phyloP scores from a whole-genome alignment of 2,113 vertebrate genomes.

The Gila orcuttii region DNA sequence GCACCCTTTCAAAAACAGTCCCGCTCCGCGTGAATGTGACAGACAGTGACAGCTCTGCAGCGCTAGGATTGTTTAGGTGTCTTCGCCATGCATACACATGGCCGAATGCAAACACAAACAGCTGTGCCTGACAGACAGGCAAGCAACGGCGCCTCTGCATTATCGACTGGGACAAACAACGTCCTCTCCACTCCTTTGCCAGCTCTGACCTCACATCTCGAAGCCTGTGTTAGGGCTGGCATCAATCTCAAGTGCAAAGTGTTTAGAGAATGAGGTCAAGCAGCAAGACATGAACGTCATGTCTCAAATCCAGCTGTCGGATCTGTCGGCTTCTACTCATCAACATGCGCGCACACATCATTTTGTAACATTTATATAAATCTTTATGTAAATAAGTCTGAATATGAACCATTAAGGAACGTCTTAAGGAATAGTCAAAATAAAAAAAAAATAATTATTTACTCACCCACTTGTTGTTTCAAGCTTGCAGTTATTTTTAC shows the following conservation, averaged over 20 bases:
- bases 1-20: constrained; percentile 4
- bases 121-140: constrained; percentile 22
- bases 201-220: constrained; percentile 40
- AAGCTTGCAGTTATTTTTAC: not conserved
- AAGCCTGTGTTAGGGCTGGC: constrained; percentile 8
- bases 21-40: constrained; percentile 36
- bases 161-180: constrained; percentile 16
- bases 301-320: not conserved
- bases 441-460: not conserved
- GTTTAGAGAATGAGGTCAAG: constrained; percentile 31
- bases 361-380: not conserved
- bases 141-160: not conserved
- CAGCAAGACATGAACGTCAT: not conserved
- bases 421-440: not conserved
- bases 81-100: constrained; percentile 9
- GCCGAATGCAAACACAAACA: not conserved
- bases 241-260: not conserved
- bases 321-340: constrained; percentile 12
- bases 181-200: not conserved
- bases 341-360: not conserved
- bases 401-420: not conserved
- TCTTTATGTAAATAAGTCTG: not conserved
- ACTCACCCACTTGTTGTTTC: not conserved
- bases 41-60: constrained; percentile 49
- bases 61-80: constrained; percentile 7